Percentiles rank a stretch among this genome's conserved stretches.
phyloP scores from a whole-genome alignment of 2,113 vertebrate species.

The Argyrosomus japonicus region DNA sequence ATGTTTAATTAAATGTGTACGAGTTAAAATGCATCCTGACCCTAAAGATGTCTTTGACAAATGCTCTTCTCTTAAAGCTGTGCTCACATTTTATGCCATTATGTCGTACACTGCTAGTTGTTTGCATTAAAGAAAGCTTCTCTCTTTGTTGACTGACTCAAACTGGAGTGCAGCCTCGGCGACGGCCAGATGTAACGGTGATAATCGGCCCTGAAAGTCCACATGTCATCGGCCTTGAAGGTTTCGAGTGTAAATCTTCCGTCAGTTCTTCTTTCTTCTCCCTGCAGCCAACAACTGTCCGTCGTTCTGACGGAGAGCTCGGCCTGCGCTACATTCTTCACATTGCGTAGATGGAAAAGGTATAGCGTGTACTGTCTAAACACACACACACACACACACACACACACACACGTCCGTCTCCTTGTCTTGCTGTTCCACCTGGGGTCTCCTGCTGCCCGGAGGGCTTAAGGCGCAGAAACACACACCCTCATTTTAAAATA shows the following conservation, averaged over 20 bases:
- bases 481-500: conserved; percentile 77
- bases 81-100: too few relatives aligned
- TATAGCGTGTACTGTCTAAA: conserved; percentile 76
- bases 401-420: conserved; percentile 63
- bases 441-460: conserved; percentile 55
- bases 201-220: conserved; percentile 40
- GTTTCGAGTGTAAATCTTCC: conserved; percentile 59
- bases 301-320: conserved; percentile 35
- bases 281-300: conserved; percentile 71
- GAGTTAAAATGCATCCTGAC: neutral
- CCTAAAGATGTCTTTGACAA: neutral
- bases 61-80: too few relatives aligned
- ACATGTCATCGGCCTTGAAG: conserved; percentile 24
- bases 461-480: conserved; percentile 74
- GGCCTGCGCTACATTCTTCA: conserved; percentile 72
- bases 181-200: conserved; percentile 6
- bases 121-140: too few relatives aligned
- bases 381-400: conserved; percentile 59
- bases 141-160: neutral
- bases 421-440: conserved; percentile 76
- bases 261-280: conserved; percentile 18
- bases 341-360: conserved; percentile 75
- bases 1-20: neutral
- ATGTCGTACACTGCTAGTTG: too few relatives aligned
- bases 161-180: neutral